Evolutionary conservation across 2,888 invertebrate genomes (phyloP).

Genomic region (Platypus cylindrus): DNA sequence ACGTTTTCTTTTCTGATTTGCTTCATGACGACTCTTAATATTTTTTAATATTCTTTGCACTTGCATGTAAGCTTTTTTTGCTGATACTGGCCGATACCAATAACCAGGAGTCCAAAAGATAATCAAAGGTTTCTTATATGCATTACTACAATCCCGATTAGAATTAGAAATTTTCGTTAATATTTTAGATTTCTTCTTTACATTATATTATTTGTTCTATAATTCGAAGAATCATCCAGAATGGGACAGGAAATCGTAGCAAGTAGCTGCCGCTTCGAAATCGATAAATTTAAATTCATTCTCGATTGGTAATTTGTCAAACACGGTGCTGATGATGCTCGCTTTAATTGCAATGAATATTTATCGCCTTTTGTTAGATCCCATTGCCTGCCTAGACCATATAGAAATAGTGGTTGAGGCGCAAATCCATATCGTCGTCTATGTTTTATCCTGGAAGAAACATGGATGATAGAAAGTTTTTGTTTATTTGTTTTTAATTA

Average conservation of each 20-base stretch:
- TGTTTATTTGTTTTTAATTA: no score
- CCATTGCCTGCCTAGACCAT: slow-evolving; percentile 41
- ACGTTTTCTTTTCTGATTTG: slow-evolving; percentile 13
- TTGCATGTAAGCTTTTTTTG: slow-evolving; percentile 34
- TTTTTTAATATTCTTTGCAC: slow-evolving; percentile 31
- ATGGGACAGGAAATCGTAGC: slow-evolving; percentile 36
- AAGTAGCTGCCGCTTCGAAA: slow-evolving; percentile 36
- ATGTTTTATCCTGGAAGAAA: slow-evolving; percentile 26
- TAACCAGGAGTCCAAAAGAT: slow-evolving; percentile 45
- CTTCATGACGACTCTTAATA: slow-evolving; percentile 17
- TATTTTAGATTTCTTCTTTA: no score
- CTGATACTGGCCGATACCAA: slow-evolving; percentile 40
- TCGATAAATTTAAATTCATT: slow-evolving; percentile 32
- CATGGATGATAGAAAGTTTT: no score
- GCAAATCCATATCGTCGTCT: slow-evolving; percentile 36
- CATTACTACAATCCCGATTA: slow-evolving; percentile 16
- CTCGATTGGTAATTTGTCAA: slow-evolving; percentile 32
- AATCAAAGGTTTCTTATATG: slow-evolving; percentile 30
- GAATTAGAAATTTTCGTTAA: not conserved
- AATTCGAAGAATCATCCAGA: slow-evolving; percentile 23
- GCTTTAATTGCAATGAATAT: slow-evolving; percentile 35
- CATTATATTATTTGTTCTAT: slow-evolving; percentile 19
- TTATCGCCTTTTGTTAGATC: slow-evolving; percentile 35
- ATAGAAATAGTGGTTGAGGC: slow-evolving; percentile 37
- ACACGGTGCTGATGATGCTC: slow-evolving; percentile 35